Conservation (phyloP, 2,888 invertebrate genomes). For the Drosophila subquinaria region DNA sequence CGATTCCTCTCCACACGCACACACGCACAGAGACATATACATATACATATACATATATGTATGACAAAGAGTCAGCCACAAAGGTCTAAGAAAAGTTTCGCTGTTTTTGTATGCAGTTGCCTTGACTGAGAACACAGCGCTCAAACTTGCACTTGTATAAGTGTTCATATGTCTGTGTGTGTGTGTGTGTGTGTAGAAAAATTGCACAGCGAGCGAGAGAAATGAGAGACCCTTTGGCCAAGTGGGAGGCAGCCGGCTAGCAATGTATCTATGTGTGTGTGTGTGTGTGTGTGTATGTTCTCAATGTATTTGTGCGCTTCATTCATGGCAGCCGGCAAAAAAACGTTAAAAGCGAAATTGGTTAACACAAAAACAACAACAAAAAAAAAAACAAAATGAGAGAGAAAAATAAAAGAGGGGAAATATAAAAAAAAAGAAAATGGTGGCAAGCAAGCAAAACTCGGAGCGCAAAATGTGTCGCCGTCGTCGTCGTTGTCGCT, state of each 20-base stretch:
- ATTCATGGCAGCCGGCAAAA: constrained; percentile 80
- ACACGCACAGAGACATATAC: not conserved
- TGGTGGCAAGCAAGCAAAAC: constrained; percentile 60
- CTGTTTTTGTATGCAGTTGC: constrained; percentile 59
- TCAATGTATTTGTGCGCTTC: constrained; percentile 68
- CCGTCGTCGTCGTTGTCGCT: constrained; percentile 8
- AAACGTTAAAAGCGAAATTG: constrained; percentile 82
- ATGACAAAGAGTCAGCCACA: constrained; percentile 63
- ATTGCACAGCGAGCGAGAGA: constrained; percentile 50
- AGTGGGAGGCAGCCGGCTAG: constrained; percentile 75
- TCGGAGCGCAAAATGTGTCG: constrained; percentile 61
- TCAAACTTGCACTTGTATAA: constrained; percentile 46
- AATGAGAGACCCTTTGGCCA: constrained; percentile 37
- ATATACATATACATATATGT: constrained; percentile 14
- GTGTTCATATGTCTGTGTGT: constrained; percentile 4
- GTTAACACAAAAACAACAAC: constrained; percentile 43
- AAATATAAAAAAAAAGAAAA: constrained; percentile 64
- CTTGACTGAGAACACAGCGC: constrained; percentile 62
- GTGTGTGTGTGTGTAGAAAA: constrained; percentile 33
- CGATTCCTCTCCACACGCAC: constrained; percentile 44
- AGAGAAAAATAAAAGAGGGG: constrained; percentile 20
- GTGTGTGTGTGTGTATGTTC: constrained; percentile 7
- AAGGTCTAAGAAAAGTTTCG: constrained; percentile 68
- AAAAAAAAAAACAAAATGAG: constrained; percentile 19
- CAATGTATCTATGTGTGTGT: not conserved